Conservation (phyloP, 1,140 invertebrate genomes). For the Maniola jurtina region DNA sequence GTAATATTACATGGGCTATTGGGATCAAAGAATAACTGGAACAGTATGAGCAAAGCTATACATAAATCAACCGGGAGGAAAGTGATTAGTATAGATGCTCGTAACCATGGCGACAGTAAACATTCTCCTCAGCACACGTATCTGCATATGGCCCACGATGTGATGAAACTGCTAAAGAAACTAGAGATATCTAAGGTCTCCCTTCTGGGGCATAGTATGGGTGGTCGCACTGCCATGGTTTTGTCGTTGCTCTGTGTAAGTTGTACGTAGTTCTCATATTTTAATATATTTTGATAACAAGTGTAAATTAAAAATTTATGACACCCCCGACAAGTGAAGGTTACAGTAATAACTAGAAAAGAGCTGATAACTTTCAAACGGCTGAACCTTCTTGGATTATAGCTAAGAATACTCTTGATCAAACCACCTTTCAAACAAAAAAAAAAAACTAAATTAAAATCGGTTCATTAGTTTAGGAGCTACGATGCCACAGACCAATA, state of each 20-base stretch:
- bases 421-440: no score
- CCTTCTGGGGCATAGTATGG: slow-evolving; percentile 95
- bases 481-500: no score
- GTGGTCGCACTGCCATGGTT: slow-evolving; percentile 91
- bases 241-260: slow-evolving; percentile 85
- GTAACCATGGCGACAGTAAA: slow-evolving; percentile 96
- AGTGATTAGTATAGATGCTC: slow-evolving; percentile 91
- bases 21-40: slow-evolving; percentile 93
- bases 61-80: slow-evolving; percentile 83
- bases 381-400: no score
- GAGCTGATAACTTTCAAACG: no score
- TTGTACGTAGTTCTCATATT: slow-evolving; percentile 54
- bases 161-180: slow-evolving; percentile 83
- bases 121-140: slow-evolving; percentile 88
- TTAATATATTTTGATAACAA: background rate
- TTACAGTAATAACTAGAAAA: no score
- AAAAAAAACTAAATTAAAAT: no score
- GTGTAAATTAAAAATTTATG: no score
- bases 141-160: slow-evolving; percentile 86
- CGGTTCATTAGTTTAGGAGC: no score
- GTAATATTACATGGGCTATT: slow-evolving; percentile 93
- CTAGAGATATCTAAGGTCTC: slow-evolving; percentile 83
- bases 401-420: no score
- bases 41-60: slow-evolving; percentile 88
- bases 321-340: no score